Evolutionary conservation across 2,797 vertebrate species (phyloP).

Genomic region (Amniataba percoides): DNA sequence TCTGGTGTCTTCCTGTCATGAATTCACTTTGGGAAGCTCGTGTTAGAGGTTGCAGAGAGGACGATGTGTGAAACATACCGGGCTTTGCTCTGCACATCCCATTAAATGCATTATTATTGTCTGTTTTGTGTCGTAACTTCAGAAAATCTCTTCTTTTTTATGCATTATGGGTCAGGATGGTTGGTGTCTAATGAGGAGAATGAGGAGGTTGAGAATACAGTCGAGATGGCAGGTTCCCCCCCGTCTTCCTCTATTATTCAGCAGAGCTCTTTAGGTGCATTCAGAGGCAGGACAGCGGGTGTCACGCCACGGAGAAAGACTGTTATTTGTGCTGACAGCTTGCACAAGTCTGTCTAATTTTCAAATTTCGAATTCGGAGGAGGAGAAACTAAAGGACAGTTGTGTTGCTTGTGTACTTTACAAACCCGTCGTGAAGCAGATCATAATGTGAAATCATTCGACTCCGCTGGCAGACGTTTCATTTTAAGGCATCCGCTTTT

Average conservation of each 20-base stretch:
- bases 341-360: no score
- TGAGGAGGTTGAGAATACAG: background rate
- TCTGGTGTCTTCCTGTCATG: slow-evolving; percentile 21
- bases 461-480: background rate
- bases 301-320: background rate
- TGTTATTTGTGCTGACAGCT: background rate
- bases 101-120: background rate
- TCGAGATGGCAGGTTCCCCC: background rate
- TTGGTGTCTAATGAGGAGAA: slow-evolving; percentile 6
- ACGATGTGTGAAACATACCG: background rate
- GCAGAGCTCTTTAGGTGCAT: background rate
- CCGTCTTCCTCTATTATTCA: background rate
- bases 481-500: slow-evolving; percentile 10
- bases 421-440: background rate
- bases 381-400: no score
- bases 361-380: background rate
- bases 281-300: background rate
- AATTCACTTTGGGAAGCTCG: background rate
- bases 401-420: background rate
- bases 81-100: background rate
- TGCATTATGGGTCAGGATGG: background rate
- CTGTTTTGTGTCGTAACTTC: slow-evolving; percentile 2
- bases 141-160: background rate
- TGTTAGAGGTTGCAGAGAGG: background rate
- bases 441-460: background rate